Percentiles rank a stretch among this genome's conserved stretches.
Conservation (phyloP, 2,113 vertebrate genomes). For the Bubalus kerabau region DNA sequence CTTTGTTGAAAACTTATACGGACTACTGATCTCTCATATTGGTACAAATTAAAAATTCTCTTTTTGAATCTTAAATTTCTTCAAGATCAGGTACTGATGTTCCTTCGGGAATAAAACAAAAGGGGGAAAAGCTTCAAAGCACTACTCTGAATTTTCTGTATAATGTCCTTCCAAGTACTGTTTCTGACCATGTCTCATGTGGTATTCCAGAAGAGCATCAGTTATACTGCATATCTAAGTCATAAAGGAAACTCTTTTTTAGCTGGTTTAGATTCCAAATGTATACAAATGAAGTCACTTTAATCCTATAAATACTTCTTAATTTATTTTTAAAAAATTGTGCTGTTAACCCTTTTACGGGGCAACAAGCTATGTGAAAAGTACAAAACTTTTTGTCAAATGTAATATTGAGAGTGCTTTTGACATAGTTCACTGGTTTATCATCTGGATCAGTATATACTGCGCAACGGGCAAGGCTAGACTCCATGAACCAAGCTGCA, state of each 20-base stretch:
- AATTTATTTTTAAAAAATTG: constrained; percentile 88
- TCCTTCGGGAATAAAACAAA: constrained; percentile 57
- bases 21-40: constrained; percentile 59
- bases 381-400: constrained; percentile 90
- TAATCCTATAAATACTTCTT: constrained; percentile 91
- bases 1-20: constrained; percentile 58
- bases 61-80: constrained; percentile 58
- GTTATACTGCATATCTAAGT: constrained; percentile 69
- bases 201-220: constrained; percentile 77
- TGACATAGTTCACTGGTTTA: constrained; percentile 86
- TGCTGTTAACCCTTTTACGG: constrained; percentile 87
- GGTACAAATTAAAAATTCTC: constrained; percentile 47
- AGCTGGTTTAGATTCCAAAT: constrained; percentile 86
- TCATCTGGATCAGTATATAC: constrained; percentile 84
- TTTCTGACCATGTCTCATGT: constrained; percentile 63
- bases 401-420: constrained; percentile 87
- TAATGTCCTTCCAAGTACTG: constrained; percentile 74
- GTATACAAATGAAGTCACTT: constrained; percentile 90
- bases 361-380: constrained; percentile 87
- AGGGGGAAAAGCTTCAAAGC: constrained; percentile 40
- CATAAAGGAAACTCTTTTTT: constrained; percentile 76
- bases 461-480: constrained; percentile 87
- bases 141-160: constrained; percentile 65
- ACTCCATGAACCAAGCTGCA: constrained; percentile 91
- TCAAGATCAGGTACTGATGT: constrained; percentile 65